Base-by-base conservation (phyloP, 2,797 vertebrate species). In the Thripadectes ignobilis region DNA sequence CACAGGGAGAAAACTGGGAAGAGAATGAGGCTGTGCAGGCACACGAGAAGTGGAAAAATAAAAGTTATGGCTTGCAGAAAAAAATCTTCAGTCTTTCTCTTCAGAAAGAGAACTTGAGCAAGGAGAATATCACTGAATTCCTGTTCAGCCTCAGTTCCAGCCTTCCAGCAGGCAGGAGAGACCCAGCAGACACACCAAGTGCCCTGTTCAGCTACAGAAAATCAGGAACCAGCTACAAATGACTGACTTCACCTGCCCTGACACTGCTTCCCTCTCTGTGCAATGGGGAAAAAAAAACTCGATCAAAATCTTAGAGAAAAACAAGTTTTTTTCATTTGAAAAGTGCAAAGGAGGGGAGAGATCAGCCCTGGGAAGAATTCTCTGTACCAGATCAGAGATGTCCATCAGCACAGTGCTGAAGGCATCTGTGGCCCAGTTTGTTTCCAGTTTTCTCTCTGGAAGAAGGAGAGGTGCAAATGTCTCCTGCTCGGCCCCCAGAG, bases 171-270 rank as follows among this genome's bases (percentile, higher is more conserved):
- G 49, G 71, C 59, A 93, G 72, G 32, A 67, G 30, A 65, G 51
- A 73, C 19, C 39, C 83, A 24, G 48, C 51, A 52, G 45, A 32
- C 12, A 19, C 23, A 26, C 3, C 1, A 4, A 46, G 13, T 7
- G 57, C 34, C 38, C 54, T 51, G 24, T 1, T 0, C 32, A 72
- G 58, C 51, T 11, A 4, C 2, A 54, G 1, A 16, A 61, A 72
- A 34, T 39, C 87, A 61, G 57, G 57, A 46, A 29, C 38, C 89
- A 65, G 55, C 55, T n/a, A 46, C 30, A 54, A 83, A 73, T 22
- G 29, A 51, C n/a, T 36, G 51, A 85, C 48, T 32, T 81, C 54
- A 18, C 20, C 57, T n/a, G 4, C 27, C 41, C 21, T 24, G 54
- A 68, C 54, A 61, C 38, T 58, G 69, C 57, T 80, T 52, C 41